Conservation (phyloP, 1,140 invertebrate species). For the Halictus rubicundus region DNA sequence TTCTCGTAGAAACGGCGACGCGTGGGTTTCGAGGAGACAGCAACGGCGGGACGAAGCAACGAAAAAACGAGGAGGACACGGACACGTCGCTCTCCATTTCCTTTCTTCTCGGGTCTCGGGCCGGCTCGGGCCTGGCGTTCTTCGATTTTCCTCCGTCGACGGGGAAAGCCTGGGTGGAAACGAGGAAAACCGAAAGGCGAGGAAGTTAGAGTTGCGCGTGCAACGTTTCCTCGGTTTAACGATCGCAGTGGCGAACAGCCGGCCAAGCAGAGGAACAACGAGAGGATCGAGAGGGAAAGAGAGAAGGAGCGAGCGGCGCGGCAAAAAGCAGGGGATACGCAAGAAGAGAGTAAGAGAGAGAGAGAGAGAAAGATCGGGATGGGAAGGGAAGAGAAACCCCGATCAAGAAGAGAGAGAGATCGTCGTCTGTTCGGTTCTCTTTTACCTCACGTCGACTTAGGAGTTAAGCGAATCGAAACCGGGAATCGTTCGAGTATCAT, state of each 20-base stretch:
- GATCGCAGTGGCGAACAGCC: slow-evolving; percentile 3
- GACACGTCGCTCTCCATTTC: slow-evolving; percentile 21
- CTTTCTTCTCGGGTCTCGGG: slow-evolving; percentile 13
- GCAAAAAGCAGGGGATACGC: too few relatives aligned
- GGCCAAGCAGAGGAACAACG: too few relatives aligned
- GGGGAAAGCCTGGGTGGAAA: background rate
- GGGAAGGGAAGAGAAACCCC: background rate
- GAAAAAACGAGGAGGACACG: slow-evolving; percentile 29
- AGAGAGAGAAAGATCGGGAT: background rate
- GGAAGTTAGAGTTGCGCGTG: background rate
- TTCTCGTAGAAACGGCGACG: slow-evolving; percentile 44
- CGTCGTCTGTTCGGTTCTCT: slow-evolving; percentile 30
- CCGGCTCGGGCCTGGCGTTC: background rate
- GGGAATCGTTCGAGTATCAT: background rate
- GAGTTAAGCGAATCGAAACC: background rate
- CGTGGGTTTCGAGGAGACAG: slow-evolving; percentile 46
- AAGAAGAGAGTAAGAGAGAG: too few relatives aligned
- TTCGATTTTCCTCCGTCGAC: background rate
- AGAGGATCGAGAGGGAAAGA: background rate
- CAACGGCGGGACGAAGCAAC: slow-evolving; percentile 38
- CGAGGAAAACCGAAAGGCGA: background rate
- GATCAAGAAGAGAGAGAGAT: background rate
- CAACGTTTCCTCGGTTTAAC: slow-evolving; percentile 26
- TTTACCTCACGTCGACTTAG: background rate
- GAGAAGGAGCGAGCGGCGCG: too few relatives aligned